phyloP scores from a whole-genome alignment of 2,113 vertebrate species.

The Amblyopsis rosae region DNA sequence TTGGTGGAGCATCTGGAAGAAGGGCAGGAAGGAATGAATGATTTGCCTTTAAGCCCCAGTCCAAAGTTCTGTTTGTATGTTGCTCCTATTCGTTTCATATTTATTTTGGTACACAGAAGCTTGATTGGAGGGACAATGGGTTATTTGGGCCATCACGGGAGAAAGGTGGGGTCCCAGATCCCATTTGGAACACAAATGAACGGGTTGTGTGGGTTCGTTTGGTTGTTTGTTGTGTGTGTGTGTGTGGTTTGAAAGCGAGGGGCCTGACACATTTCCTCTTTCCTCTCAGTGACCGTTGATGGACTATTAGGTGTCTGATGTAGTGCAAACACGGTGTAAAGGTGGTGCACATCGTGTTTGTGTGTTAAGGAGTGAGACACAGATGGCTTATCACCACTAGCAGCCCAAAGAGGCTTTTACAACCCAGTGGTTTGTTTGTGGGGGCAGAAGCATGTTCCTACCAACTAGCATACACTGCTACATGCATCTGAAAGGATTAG shows the following conservation, averaged over 20 bases:
- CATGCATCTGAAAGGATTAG: constrained; percentile 51
- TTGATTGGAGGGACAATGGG: constrained; percentile 31
- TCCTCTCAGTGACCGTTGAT: constrained; percentile 38
- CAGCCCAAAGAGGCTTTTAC: constrained; percentile 20
- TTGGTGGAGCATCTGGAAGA: neutral
- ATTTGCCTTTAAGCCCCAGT: neutral
- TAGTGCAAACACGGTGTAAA: constrained; percentile 46
- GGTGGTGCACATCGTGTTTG: constrained; percentile 13
- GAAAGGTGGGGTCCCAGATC: constrained; percentile 24
- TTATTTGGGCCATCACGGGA: constrained; percentile 44
- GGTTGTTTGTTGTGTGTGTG: constrained; percentile 5
- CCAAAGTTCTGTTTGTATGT: neutral
- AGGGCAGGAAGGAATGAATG: no score
- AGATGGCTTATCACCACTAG: constrained; percentile 21
- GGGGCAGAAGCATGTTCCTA: neutral
- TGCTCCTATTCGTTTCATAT: constrained; percentile 8
- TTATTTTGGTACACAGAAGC: constrained; percentile 53
- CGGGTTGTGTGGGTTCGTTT: constrained; percentile 43
- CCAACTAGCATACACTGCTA: constrained; percentile 11
- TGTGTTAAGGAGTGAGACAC: constrained; percentile 16
- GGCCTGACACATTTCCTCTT: constrained; percentile 47
- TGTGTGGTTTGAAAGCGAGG: constrained; percentile 20
- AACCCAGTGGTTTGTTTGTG: constrained; percentile 23
- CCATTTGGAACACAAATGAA: constrained; percentile 58
- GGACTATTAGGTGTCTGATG: constrained; percentile 38